Conservation (phyloP, 2,888 invertebrate species). For the Nipponacmea schrenckii region DNA sequence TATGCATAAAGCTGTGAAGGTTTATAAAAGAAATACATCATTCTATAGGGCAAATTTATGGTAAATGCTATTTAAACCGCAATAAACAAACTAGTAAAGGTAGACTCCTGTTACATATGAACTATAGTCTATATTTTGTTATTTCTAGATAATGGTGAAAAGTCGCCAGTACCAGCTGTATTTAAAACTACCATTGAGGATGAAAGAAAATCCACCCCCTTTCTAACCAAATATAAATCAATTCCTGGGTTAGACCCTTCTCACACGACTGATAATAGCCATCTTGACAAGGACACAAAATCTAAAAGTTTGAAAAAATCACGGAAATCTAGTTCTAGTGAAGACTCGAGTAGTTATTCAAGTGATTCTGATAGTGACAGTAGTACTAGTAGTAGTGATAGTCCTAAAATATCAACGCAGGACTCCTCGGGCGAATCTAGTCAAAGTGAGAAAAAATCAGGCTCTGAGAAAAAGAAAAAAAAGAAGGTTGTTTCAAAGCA, state of each 20-base stretch:
- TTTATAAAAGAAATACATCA: too few relatives aligned
- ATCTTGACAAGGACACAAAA: slow-evolving; percentile 14
- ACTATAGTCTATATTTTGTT: too few relatives aligned
- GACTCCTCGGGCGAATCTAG: slow-evolving; percentile 18
- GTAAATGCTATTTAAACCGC: too few relatives aligned
- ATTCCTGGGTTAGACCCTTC: slow-evolving; percentile 50
- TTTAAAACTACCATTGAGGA: slow-evolving; percentile 46
- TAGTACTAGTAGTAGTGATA: slow-evolving; percentile 21
- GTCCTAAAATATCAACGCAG: slow-evolving; percentile 18
- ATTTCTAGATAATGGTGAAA: slow-evolving; percentile 24
- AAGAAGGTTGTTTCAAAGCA: not conserved
- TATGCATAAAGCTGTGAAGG: too few relatives aligned
- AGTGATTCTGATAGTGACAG: slow-evolving; percentile 16
- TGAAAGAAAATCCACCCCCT: slow-evolving; percentile 41
- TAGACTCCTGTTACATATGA: too few relatives aligned
- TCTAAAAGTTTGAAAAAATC: slow-evolving; percentile 3
- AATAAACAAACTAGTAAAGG: too few relatives aligned
- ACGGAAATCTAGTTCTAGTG: slow-evolving; percentile 17
- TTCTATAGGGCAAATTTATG: too few relatives aligned
- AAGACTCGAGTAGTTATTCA: slow-evolving; percentile 15
- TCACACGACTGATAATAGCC: not conserved
- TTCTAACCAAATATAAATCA: slow-evolving; percentile 42
- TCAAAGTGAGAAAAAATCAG: slow-evolving; percentile 26
- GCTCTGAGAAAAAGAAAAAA: slow-evolving; percentile 19
- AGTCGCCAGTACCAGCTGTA: slow-evolving; percentile 37